A percentile compares a stretch with the other conserved stretches of the same genome.
These are phyloP conservation scores for Eudemis profundana DNA, from an alignment of 2,888 invertebrate genomes.

Conservation along the genomic window DNA sequence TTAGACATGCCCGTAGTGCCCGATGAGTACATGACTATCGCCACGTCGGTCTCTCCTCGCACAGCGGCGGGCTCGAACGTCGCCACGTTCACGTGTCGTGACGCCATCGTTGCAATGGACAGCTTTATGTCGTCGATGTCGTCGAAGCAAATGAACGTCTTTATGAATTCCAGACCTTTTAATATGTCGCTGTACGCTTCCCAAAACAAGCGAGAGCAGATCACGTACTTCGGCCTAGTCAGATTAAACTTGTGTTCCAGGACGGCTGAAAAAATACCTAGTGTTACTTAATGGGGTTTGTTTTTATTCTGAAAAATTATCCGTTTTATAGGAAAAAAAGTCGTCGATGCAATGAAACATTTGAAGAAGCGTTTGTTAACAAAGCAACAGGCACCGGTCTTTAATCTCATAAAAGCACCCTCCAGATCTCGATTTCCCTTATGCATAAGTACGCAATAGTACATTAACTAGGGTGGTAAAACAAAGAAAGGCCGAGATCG, in stretches of 20 bases:
- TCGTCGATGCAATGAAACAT: no score
- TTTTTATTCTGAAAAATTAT: not conserved
- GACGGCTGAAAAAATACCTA: not conserved
- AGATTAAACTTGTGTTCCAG: not conserved
- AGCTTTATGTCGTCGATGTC: not conserved
- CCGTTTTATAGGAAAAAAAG: not conserved
- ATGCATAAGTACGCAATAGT: no score
- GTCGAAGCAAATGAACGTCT: not conserved
- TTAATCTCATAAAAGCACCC: no score
- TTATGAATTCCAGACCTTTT: not conserved
- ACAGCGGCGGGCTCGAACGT: not conserved
- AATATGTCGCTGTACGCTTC: not conserved
- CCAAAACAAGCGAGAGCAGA: not conserved
- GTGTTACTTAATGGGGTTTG: not conserved
- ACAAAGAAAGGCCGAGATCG: no score
- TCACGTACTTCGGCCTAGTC: not conserved
- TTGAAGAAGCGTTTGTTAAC: no score
- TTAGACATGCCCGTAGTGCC: constrained; percentile 16
- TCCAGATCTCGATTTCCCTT: no score
- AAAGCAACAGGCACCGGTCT: no score
- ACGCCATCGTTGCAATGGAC: not conserved
- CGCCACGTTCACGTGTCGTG: not conserved
- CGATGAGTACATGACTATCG: constrained; percentile 2
- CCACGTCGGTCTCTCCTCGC: not conserved
- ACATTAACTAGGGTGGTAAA: no score